Percentiles rank a stretch among this genome's conserved stretches.
Evolutionary conservation across 2,797 vertebrate genomes (phyloP).

Genomic region (Neoniphon sammara): DNA sequence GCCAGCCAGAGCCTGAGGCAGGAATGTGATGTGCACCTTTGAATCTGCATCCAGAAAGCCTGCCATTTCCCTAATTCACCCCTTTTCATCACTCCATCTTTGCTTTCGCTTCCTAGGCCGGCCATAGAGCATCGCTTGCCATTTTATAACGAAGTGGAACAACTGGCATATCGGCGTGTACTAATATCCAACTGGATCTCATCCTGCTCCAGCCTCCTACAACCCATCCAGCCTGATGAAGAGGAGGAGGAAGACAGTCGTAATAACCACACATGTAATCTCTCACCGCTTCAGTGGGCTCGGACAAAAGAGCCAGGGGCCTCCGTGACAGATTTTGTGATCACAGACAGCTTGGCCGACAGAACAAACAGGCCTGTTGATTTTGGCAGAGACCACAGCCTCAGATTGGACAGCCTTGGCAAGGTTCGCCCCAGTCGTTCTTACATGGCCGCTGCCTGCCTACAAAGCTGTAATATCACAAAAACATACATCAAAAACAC

Average conservation of each 20-base stretch:
- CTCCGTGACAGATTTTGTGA: constrained; percentile 58
- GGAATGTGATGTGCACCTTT: constrained; percentile 61
- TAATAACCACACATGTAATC: constrained; percentile 69
- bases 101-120: constrained; percentile 40
- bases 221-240: constrained; percentile 39
- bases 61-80: constrained; percentile 46
- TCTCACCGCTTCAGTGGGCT: constrained; percentile 64
- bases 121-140: constrained; percentile 39
- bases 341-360: constrained; percentile 62
- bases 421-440: constrained; percentile 37
- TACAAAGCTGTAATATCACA: constrained; percentile 16
- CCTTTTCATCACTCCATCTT: constrained; percentile 46
- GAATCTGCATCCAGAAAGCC: constrained; percentile 49
- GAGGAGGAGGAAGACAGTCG: constrained; percentile 53
- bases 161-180: constrained; percentile 56
- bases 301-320: constrained; percentile 53
- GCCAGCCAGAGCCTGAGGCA: constrained; percentile 39
- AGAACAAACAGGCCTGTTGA: constrained; percentile 66
- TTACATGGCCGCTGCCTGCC: constrained; percentile 27
- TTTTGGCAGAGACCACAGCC: constrained; percentile 58
- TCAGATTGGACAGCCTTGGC: constrained; percentile 41
- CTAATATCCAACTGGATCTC: constrained; percentile 51
- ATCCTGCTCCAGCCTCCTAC: constrained; percentile 42
- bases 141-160: constrained; percentile 60
- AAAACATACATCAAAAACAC: constrained; percentile 27